Conservation (phyloP, 2,888 invertebrate genomes). For the Timandra comae region DNA sequence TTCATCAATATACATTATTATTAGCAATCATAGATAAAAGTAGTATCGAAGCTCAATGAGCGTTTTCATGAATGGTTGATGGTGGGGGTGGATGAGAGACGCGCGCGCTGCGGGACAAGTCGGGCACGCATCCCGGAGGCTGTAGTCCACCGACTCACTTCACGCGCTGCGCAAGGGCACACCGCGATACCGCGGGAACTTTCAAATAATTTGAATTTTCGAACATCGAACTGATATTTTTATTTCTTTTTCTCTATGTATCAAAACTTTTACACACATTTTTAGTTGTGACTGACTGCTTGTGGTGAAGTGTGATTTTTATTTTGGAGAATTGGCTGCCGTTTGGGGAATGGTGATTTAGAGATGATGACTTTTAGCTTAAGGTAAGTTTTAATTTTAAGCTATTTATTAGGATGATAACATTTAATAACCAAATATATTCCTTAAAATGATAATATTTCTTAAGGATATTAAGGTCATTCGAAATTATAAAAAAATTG, state of each 20-base stretch:
- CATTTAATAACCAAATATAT: too few relatives aligned
- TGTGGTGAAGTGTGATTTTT: slow-evolving; percentile 41
- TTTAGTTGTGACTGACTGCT: slow-evolving; percentile 40
- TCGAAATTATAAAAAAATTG: too few relatives aligned
- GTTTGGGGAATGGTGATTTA: slow-evolving; percentile 62
- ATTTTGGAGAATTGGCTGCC: slow-evolving; percentile 36
- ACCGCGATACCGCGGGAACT: slow-evolving; percentile 44
- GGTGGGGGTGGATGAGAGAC: slow-evolving; percentile 54
- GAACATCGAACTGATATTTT: too few relatives aligned
- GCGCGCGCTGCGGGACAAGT: slow-evolving; percentile 36
- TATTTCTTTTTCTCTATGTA: slow-evolving; percentile 23
- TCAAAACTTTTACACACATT: too few relatives aligned
- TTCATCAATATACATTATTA: too few relatives aligned
- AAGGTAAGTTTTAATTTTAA: slow-evolving; percentile 43
- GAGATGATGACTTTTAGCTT: slow-evolving; percentile 55
- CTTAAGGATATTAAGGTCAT: too few relatives aligned
- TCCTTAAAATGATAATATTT: too few relatives aligned
- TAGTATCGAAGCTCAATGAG: slow-evolving; percentile 50
- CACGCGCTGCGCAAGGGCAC: slow-evolving; percentile 44
- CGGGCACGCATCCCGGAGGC: slow-evolving; percentile 41
- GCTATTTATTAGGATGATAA: too few relatives aligned
- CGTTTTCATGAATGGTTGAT: slow-evolving; percentile 61
- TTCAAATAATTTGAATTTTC: too few relatives aligned
- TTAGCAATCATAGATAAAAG: too few relatives aligned
- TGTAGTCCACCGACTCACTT: slow-evolving; percentile 36